Percentiles rank a stretch among this genome's conserved stretches.
These are phyloP conservation scores for Papilio polytes DNA, from an alignment of 1,140 invertebrate genomes.

Conservation along the genomic window DNA sequence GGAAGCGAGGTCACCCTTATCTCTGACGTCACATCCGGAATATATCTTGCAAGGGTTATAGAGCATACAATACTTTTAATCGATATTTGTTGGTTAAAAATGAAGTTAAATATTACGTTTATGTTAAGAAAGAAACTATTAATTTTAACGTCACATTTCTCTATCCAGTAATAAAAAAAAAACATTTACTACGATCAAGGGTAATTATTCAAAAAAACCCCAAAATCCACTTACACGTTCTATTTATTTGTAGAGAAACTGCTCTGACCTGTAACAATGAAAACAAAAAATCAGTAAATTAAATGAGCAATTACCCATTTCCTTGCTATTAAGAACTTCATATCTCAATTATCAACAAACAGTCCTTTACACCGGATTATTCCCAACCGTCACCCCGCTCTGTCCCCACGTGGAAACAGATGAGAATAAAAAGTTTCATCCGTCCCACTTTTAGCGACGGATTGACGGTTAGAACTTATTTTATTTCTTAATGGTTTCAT, in stretches of 20 bases:
- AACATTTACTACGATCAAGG: neutral
- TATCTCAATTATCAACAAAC: too few relatives aligned
- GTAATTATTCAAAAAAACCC: neutral
- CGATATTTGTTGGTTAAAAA: neutral
- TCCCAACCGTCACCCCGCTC: too few relatives aligned
- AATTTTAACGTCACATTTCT: neutral
- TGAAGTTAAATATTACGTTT: neutral
- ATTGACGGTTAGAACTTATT: too few relatives aligned
- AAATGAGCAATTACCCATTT: neutral
- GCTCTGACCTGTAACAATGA: neutral
- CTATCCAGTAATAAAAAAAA: neutral
- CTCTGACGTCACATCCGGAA: slow-evolving; percentile 5
- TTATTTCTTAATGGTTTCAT: too few relatives aligned
- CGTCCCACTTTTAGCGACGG: too few relatives aligned
- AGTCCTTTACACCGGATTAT: too few relatives aligned
- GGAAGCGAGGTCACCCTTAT: slow-evolving; percentile 25
- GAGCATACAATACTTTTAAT: slow-evolving; percentile 14
- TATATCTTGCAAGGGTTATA: slow-evolving; percentile 12
- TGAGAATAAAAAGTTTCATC: too few relatives aligned
- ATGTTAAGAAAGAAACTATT: neutral
- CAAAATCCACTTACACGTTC: neutral
- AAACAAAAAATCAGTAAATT: neutral
- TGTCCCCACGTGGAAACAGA: too few relatives aligned
- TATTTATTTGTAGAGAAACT: neutral
- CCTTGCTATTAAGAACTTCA: too few relatives aligned